These are phyloP conservation scores for Montipora capitata DNA, from an alignment of 92 coral and sea anemone species.

Conservation along the genomic window DNA sequence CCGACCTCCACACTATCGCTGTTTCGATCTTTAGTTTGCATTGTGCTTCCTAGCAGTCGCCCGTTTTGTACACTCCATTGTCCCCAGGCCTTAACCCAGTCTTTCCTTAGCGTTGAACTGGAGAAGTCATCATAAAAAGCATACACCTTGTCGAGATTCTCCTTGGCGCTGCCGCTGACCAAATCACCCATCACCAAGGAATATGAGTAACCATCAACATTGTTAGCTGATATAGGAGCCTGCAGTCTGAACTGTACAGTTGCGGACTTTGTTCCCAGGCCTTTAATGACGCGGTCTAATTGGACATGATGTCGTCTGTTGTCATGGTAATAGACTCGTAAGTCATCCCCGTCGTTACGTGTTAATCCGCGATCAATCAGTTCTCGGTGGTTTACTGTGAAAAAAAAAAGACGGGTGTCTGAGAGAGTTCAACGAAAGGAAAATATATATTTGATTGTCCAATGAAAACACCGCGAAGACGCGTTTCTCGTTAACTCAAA, in stretches of 20 bases:
- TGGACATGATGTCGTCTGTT: conserved; percentile 30
- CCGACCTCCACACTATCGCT: conserved; percentile 71
- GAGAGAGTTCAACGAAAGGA: neutral
- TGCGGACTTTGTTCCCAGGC: conserved; percentile 54
- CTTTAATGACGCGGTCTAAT: conserved; percentile 57
- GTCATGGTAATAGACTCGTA: conserved; percentile 53
- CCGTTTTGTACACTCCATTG: conserved; percentile 54
- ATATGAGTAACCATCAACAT: conserved; percentile 42
- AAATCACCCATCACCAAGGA: conserved; percentile 71
- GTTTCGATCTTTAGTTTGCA: conserved; percentile 39
- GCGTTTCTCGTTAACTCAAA: too few relatives aligned
- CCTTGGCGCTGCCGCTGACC: conserved; percentile 69
- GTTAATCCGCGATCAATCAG: conserved; percentile 48
- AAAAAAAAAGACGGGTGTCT: neutral
- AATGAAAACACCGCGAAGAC: neutral
- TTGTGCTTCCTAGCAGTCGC: conserved; percentile 39
- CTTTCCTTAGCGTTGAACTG: conserved; percentile 39
- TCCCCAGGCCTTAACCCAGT: conserved; percentile 72
- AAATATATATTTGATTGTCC: neutral
- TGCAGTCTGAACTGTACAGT: conserved; percentile 63
- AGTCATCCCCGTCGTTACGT: conserved; percentile 57
- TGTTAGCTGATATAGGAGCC: conserved; percentile 46
- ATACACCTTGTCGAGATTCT: conserved; percentile 75
- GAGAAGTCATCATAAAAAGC: conserved; percentile 78
- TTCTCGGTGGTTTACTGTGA: conserved; percentile 61